Percentiles rank a stretch among this genome's conserved stretches.
Evolutionary conservation across 1,140 invertebrate species (phyloP).

Genomic region (Nixonia krombeini): DNA sequence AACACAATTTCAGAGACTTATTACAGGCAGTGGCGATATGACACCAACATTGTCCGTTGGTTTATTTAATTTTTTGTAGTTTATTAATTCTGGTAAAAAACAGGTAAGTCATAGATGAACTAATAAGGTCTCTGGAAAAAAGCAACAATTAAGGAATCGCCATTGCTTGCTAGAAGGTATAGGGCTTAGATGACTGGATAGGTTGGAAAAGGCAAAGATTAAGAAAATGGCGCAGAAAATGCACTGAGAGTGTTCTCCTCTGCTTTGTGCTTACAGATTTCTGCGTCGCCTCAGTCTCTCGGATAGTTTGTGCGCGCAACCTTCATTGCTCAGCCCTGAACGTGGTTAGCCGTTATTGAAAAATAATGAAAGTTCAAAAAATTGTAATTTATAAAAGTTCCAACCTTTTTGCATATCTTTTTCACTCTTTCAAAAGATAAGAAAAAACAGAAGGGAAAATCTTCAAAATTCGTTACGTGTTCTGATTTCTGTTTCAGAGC

Average conservation of each 20-base stretch:
- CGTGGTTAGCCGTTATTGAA: constrained; percentile 65
- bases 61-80: constrained; percentile 18
- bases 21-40: constrained; percentile 63
- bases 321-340: constrained; percentile 69
- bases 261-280: constrained; percentile 73
- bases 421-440: constrained; percentile 13
- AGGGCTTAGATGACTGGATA: constrained; percentile 61
- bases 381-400: constrained; percentile 22
- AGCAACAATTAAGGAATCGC: constrained; percentile 42
- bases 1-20: constrained; percentile 52
- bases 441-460: constrained; percentile 43
- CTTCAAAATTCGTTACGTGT: constrained; percentile 64
- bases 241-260: constrained; percentile 71
- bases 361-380: constrained; percentile 24
- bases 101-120: constrained; percentile 45
- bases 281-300: constrained; percentile 69
- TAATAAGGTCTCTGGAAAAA: constrained; percentile 4
- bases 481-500: constrained; percentile 73
- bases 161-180: constrained; percentile 57
- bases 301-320: constrained; percentile 68
- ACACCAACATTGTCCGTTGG: too few relatives aligned
- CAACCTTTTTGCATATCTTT: constrained; percentile 14
- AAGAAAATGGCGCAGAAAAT: constrained; percentile 65
- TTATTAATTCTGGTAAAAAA: constrained; percentile 12
- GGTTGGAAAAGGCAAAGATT: constrained; percentile 67